These are phyloP conservation scores for Sphaerodactylus townsendi DNA, from an alignment of 2,113 vertebrate species.

Conservation along the genomic window DNA sequence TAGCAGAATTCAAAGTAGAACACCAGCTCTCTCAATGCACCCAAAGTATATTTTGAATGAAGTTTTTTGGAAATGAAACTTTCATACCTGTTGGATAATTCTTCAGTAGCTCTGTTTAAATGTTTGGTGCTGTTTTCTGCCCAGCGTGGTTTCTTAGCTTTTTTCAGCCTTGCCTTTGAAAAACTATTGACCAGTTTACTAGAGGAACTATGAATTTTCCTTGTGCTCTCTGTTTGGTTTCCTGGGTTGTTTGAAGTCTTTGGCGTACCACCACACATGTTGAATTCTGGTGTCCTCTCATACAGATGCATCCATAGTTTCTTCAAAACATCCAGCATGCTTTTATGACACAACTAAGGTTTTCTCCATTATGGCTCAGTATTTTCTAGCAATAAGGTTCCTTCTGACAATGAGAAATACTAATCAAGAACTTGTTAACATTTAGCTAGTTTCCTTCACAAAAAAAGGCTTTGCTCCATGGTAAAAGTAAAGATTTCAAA, in stretches of 20 bases:
- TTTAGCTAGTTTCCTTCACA: constrained; percentile 34
- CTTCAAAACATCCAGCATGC: constrained; percentile 33
- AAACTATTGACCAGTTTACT: constrained; percentile 40
- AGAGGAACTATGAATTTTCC: not conserved
- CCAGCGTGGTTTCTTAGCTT: constrained; percentile 40
- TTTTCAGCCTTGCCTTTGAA: constrained; percentile 36
- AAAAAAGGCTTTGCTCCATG: constrained; percentile 26
- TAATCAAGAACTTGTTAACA: constrained; percentile 18
- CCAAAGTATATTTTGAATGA: constrained; percentile 14
- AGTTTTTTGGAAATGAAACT: constrained; percentile 11
- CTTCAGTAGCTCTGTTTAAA: constrained; percentile 25
- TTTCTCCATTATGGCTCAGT: constrained; percentile 27
- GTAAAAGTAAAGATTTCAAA: constrained; percentile 46
- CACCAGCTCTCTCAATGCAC: not conserved
- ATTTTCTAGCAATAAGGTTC: constrained; percentile 18
- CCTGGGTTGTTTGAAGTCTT: constrained; percentile 48
- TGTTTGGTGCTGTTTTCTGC: constrained; percentile 12
- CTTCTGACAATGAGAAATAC: not conserved
- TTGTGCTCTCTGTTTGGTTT: constrained; percentile 32
- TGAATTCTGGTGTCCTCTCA: constrained; percentile 28
- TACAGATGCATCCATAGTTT: not conserved
- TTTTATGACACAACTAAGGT: constrained; percentile 20
- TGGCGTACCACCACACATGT: constrained; percentile 75
- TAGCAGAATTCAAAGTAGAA: not conserved
- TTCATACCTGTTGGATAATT: constrained; percentile 69